A percentile compares a stretch with the other conserved stretches of the same genome.
These are phyloP conservation scores for Nasonia vitripennis DNA, from an alignment of 1,140 invertebrate genomes.

Conservation along the genomic window DNA sequence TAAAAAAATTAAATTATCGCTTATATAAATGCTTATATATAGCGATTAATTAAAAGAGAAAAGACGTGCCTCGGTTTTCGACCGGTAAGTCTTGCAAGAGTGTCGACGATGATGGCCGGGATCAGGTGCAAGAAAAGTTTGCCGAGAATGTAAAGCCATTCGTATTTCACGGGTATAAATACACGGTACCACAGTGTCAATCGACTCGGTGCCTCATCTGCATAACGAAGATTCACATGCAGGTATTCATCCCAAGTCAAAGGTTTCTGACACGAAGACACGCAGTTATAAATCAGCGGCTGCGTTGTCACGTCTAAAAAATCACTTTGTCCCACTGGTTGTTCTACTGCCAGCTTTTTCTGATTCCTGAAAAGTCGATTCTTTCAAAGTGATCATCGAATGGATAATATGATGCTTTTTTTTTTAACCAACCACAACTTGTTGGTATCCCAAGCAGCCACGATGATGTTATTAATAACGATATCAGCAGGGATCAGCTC, in stretches of 20 bases:
- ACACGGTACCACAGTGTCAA: constrained; percentile 75
- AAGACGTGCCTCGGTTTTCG: constrained; percentile 68
- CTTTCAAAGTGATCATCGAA: too few species aligned
- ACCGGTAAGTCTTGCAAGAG: constrained; percentile 58
- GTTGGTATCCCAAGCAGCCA: constrained; percentile 80
- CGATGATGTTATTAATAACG: constrained; percentile 88
- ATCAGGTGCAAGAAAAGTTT: constrained; percentile 69
- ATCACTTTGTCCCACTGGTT: neutral
- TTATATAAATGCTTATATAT: neutral
- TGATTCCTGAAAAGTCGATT: too few species aligned
- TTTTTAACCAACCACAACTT: constrained; percentile 50
- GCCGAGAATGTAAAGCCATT: constrained; percentile 72
- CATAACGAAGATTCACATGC: constrained; percentile 69
- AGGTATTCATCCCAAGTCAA: constrained; percentile 77
- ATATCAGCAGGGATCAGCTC: constrained; percentile 93
- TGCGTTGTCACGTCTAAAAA: constrained; percentile 24
- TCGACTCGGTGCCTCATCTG: constrained; percentile 67
- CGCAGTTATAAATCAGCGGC: constrained; percentile 77
- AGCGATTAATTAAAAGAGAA: neutral
- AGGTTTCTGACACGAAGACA: constrained; percentile 76
- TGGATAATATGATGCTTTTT: too few species aligned
- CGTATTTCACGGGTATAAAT: constrained; percentile 71
- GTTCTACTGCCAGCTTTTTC: too few species aligned
- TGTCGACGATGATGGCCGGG: constrained; percentile 69
- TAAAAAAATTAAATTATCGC: neutral